Evolutionary conservation across 1,140 invertebrate species (phyloP), one percentile per base, ranked within the genome.

Genomic region (Anoplophora glabripennis): DNA sequence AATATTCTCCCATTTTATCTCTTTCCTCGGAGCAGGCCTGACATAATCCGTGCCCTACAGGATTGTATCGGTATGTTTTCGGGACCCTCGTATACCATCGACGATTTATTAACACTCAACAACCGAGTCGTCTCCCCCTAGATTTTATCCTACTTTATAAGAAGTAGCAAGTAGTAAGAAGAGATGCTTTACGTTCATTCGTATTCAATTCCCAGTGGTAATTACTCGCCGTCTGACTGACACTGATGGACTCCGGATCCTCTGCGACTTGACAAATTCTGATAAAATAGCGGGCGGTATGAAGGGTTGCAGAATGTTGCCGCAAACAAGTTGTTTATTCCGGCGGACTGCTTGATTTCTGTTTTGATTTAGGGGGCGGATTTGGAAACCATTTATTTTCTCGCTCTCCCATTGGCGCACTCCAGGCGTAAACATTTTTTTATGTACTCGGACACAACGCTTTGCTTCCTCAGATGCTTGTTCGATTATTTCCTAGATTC

Each of bases 201-300:
- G 54, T 56, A 53, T 58, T 40, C 63, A 65, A 67, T 67, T 64
- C 65, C 65, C 61, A 52, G 17, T 58, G 53, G 65, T 59, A 64
- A 65, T 67, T 67, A 67, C 60, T 58, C 52, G 36, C 53, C 56
- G 57, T 46, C 56, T 51, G 57, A 65, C 59, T 67, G 65, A 63
- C 65, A 62, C 49, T 67, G 63, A 65, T 67, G 47, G 60, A 67
- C 57, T 66, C 57, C 48, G 45, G 42, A 53, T 17, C 33, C 42
- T 36, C 41, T 15, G 33, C 49, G 34, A 57, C 59, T 57, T 61
- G 61, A 63, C 61, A 57, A 63, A 63, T 55, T 58, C 55, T 58
- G 56, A 62, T 57, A 57, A 62, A 61, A 57, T 62, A 55, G 34
- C 41, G 36, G 49, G 49, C 46, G 49, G 37, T 47, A 62, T 62